phyloP scores from a whole-genome alignment of 1,140 invertebrate genomes.

The Ostrea edulis region DNA sequence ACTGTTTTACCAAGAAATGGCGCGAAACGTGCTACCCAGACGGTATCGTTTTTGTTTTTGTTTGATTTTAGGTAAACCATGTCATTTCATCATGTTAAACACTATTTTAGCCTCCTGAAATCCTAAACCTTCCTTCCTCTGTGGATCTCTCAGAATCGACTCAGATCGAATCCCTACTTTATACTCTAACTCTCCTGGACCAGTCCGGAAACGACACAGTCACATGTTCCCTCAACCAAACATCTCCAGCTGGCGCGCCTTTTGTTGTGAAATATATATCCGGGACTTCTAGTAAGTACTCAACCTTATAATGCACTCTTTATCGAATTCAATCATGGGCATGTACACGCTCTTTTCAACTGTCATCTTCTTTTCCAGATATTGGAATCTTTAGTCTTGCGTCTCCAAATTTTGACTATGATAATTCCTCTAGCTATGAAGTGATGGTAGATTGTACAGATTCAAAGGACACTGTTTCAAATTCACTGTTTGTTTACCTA shows the following conservation, averaged over 20 bases:
- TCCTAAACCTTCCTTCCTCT: constrained; percentile 36
- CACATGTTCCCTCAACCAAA: neutral
- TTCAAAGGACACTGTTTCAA: neutral
- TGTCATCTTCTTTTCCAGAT: neutral
- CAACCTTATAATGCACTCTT: neutral
- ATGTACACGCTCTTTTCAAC: neutral
- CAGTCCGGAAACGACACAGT: constrained; percentile 26
- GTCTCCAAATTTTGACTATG: constrained; percentile 25
- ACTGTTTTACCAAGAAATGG: neutral
- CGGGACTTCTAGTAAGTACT: constrained; percentile 11
- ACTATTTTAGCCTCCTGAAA: constrained; percentile 15
- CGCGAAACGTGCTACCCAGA: neutral
- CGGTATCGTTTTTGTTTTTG: too few relatives aligned
- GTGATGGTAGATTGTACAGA: constrained; percentile 19
- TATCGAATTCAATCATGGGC: too few relatives aligned
- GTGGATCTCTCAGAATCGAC: neutral
- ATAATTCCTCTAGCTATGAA: neutral
- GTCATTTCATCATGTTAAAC: neutral
- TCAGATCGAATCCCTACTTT: neutral
- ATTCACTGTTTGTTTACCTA: neutral
- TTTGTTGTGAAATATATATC: constrained; percentile 26
- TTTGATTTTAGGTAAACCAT: neutral
- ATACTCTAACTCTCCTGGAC: neutral
- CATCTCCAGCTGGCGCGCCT: constrained; percentile 4
- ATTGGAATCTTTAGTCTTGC: constrained; percentile 1